Evolutionary conservation across 2,888 invertebrate species (phyloP).

Genomic region (Agrenia bidenticulata): DNA sequence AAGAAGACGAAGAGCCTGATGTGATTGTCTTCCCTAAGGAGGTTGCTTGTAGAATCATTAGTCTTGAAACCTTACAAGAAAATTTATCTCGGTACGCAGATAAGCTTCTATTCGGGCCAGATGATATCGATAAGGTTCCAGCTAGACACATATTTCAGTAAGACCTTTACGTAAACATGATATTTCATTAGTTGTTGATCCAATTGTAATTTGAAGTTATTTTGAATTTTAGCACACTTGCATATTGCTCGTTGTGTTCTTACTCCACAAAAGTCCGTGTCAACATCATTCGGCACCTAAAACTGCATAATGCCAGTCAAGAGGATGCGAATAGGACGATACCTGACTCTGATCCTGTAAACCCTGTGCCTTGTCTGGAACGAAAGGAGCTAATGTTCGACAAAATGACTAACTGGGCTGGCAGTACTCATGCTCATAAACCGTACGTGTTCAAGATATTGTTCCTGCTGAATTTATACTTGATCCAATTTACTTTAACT

Average conservation of each 20-base stretch:
- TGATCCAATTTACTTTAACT: too few species aligned
- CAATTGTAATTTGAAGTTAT: background rate
- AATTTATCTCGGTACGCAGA: slow-evolving; percentile 37
- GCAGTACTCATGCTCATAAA: slow-evolving; percentile 62
- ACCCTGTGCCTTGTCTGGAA: slow-evolving; percentile 77
- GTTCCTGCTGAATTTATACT: background rate
- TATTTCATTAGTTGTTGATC: slow-evolving; percentile 4
- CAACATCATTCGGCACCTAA: slow-evolving; percentile 73
- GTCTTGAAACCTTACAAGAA: slow-evolving; percentile 28
- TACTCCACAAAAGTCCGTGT: slow-evolving; percentile 54
- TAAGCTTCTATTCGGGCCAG: slow-evolving; percentile 59
- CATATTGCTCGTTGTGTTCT: slow-evolving; percentile 53
- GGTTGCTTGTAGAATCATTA: slow-evolving; percentile 30
- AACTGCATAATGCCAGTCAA: slow-evolving; percentile 60
- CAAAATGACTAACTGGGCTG: slow-evolving; percentile 79
- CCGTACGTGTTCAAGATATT: slow-evolving; percentile 27
- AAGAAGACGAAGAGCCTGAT: slow-evolving; percentile 47
- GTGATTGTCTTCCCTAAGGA: slow-evolving; percentile 52
- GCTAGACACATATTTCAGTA: slow-evolving; percentile 66
- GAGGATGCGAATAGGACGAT: slow-evolving; percentile 51
- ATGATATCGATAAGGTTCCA: slow-evolving; percentile 67
- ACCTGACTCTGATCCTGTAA: slow-evolving; percentile 70
- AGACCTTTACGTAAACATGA: slow-evolving; percentile 39
- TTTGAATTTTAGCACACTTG: slow-evolving; percentile 43
- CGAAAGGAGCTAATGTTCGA: slow-evolving; percentile 79